Base-by-base conservation (phyloP, 1,140 invertebrate genomes). In the Aphelenchoides fujianensis region DNA sequence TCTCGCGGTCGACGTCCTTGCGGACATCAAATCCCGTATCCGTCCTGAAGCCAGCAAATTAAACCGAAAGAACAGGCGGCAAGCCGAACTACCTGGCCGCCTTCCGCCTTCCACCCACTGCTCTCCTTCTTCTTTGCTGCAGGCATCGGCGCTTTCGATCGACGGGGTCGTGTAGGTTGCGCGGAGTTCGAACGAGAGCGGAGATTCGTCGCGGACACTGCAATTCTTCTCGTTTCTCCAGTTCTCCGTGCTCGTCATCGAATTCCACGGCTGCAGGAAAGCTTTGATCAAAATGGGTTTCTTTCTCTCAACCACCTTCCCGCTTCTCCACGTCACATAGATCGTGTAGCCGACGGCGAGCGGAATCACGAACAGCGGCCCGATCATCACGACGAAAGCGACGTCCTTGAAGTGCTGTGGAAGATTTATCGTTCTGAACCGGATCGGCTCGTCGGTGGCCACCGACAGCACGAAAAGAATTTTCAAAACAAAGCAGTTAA, bases 341-440 rank as follows among this genome's bases (percentile, higher is more conserved):
- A 77, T 41, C 2, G 75, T 76, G 27, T 77, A 67, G 3, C 36
- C 12, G 3, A 66, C 32, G 28, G 69, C 75, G 30, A 72, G 52
- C 12, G 77, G 80, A 2, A 82, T 70, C 55, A 81, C 68, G 27
- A 81, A 59, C 19, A 80, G 61, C 12, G 77, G 78, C 3, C 80
- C 80, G 19, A 81, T 74, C 80, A 82, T 82, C 12, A 72, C 66
- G 12, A 83, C 70, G 80, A 79, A 82, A 16, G 80, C 80, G 35
- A 83, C 74, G 16, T 73, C 35, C 61, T 83, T 81, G 48, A 82
- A 82, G 48, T 52, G 41, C 55, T 63, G 77, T 7, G 81, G 81
- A n/a, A 82, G 68, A 7, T 57, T 52, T n/a, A 63, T 30, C 2
- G 70, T 73, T 28, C 71, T 81, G 66, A 82, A 82, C n/a, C 37